Evolutionary conservation across 2,888 invertebrate genomes (phyloP).

Genomic region (Nemapogon koenigi): DNA sequence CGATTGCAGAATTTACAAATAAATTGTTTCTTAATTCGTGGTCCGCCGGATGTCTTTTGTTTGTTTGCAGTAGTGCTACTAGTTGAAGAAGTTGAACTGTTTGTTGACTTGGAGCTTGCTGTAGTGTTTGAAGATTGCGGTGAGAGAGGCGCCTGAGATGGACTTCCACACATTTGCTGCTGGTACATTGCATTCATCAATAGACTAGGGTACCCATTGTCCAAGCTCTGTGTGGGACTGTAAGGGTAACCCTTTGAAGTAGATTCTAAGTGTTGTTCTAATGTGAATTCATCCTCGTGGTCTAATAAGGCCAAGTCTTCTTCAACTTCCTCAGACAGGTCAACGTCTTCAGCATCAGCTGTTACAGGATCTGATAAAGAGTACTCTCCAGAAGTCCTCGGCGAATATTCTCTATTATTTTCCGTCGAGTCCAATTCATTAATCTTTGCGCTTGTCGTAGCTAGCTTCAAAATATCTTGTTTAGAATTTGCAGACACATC

Average conservation of each 20-base stretch:
- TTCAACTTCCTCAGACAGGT: conserved; percentile 74
- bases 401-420: conserved; percentile 44
- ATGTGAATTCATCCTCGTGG: conserved; percentile 74
- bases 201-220: conserved; percentile 73
- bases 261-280: conserved; percentile 60
- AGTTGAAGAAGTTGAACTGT: conserved; percentile 51
- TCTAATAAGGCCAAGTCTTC: conserved; percentile 78
- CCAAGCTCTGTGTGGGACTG: conserved; percentile 63
- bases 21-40: conserved; percentile 95
- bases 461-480: conserved; percentile 72
- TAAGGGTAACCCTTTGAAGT: conserved; percentile 48
- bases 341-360: conserved; percentile 65
- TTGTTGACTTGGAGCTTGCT: conserved; percentile 44
- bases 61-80: conserved; percentile 51
- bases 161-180: conserved; percentile 57
- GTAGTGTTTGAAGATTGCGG: conserved; percentile 47
- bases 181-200: conserved; percentile 74
- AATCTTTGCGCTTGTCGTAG: conserved; percentile 61
- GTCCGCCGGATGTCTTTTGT: conserved; percentile 63
- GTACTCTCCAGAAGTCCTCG: conserved; percentile 55
- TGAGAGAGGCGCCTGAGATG: conserved; percentile 49
- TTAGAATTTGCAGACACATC: conserved; percentile 55
- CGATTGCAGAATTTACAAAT: conserved; percentile 98
- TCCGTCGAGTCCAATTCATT: conserved; percentile 48
- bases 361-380: conserved; percentile 57